Base-by-base conservation (phyloP, 2,888 invertebrate genomes). In the Tromatobia lineatoria region DNA sequence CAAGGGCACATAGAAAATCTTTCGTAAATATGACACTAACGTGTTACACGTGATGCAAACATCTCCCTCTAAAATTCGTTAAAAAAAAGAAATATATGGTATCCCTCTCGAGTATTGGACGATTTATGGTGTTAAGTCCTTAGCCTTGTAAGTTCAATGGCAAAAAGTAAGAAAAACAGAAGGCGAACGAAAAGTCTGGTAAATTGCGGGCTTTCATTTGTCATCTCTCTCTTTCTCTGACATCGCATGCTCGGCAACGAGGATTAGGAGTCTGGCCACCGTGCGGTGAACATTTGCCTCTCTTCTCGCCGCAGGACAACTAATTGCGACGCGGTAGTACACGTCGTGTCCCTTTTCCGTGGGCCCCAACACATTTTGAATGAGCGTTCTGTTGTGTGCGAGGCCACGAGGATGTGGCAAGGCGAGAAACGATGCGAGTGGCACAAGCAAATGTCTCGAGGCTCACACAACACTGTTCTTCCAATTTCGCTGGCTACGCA, bases 291-390 rank as follows among this genome's bases (percentile, higher is more conserved):
- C 83, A 86, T 86, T 88, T 82, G 88, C 71, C 82, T 78, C 84
- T 87, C 75, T 86, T 73, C 85, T 88, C 87, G 86, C 75, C 81
- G 84, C 83, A 73, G 85, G 82, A 83, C 87, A 86, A 89, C 89
- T 90, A 90, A 90, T 90, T 90, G 88, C 88, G 73, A 85, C 88
- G 84, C 84, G 11, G 64, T 82, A 47, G 54, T 69, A 73, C 42
- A 42, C 11, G 10, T 23, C 18, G 34, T 38, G 38, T 67, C 52
- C 69, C 69, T 74, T 38, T 13, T 45, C 25, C 47, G 70, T 52
- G 50, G 38, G 29, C 29, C 29, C 25, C 67, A 34, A 64, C 80
- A 84, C 69, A 69, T 84, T 84, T 74, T 47, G 34, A 38, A 78
- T 38, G 57, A 74, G 38, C 67, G 59, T 74, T 78, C 29, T 52